Percentiles rank a stretch among this genome's conserved stretches.
Conservation (phyloP, 2,113 vertebrate genomes). For the Tretioscincus oriximinensis region DNA sequence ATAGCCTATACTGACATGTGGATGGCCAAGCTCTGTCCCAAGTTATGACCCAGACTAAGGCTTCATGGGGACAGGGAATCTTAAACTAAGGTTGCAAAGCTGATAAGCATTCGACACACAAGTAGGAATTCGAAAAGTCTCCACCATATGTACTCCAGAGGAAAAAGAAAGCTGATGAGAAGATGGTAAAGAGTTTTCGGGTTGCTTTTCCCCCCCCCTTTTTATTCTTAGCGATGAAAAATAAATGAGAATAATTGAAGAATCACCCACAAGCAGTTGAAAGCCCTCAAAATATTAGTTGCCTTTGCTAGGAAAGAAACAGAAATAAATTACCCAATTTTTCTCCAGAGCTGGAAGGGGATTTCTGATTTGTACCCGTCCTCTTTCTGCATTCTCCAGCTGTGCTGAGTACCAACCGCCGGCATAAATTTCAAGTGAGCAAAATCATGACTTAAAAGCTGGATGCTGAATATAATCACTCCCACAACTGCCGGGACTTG, state of each 20-base stretch:
- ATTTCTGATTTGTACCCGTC: slow-evolving; percentile 11
- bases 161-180: background rate
- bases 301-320: background rate
- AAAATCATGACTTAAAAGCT: background rate
- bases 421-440: background rate
- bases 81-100: too few species aligned
- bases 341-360: background rate
- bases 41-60: too few species aligned
- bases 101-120: background rate
- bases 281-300: slow-evolving; percentile 5
- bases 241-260: background rate
- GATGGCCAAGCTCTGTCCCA: too few species aligned
- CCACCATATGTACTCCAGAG: background rate
- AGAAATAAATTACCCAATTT: background rate
- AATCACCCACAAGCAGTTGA: background rate
- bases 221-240: background rate
- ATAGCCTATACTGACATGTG: too few species aligned
- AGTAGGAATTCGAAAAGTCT: background rate
- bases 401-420: background rate
- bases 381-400: slow-evolving; percentile 4
- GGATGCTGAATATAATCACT: background rate
- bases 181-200: background rate
- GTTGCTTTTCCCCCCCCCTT: too few species aligned
- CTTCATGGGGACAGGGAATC: too few species aligned
- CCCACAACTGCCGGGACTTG: slow-evolving; percentile 2